A percentile compares a stretch with the other conserved stretches of the same genome.
These are phyloP conservation scores for Ophion ventricosus DNA, from an alignment of 2,888 invertebrate genomes.

Conservation along the genomic window DNA sequence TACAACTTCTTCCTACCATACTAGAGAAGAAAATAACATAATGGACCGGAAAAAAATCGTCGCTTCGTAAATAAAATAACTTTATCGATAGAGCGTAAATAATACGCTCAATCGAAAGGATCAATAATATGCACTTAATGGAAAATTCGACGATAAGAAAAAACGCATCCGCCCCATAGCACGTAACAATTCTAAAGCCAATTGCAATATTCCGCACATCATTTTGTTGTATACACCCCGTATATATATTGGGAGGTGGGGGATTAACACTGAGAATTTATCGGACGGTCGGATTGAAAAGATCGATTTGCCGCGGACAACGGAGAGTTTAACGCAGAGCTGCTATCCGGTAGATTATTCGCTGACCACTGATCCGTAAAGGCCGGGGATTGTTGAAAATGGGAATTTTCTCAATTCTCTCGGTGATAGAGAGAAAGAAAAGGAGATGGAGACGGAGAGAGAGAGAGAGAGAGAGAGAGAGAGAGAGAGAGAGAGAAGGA, in stretches of 20 bases:
- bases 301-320: slow-evolving; percentile 55
- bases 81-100: not conserved
- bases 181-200: not conserved
- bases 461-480: slow-evolving; percentile 1
- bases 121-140: not conserved
- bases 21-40: no score
- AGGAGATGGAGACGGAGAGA: not conserved
- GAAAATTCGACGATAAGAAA: not conserved
- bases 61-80: not conserved
- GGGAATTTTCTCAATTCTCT: slow-evolving; percentile 62
- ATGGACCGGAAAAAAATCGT: not conserved
- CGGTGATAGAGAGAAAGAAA: slow-evolving; percentile 15
- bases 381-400: slow-evolving; percentile 58
- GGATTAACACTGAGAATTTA: slow-evolving; percentile 46
- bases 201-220: not conserved
- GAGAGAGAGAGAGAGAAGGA: slow-evolving; percentile 8
- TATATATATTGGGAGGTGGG: slow-evolving; percentile 16
- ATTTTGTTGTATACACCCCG: slow-evolving; percentile 9
- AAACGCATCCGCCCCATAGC: not conserved
- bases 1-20: no score
- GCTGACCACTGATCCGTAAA: slow-evolving; percentile 52
- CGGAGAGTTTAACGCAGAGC: slow-evolving; percentile 40
- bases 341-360: slow-evolving; percentile 38
- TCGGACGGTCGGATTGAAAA: slow-evolving; percentile 51
- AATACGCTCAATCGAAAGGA: not conserved